These are phyloP conservation scores for Bambusicola thoracicus DNA, from an alignment of 2,113 vertebrate genomes.

Conservation along the genomic window DNA sequence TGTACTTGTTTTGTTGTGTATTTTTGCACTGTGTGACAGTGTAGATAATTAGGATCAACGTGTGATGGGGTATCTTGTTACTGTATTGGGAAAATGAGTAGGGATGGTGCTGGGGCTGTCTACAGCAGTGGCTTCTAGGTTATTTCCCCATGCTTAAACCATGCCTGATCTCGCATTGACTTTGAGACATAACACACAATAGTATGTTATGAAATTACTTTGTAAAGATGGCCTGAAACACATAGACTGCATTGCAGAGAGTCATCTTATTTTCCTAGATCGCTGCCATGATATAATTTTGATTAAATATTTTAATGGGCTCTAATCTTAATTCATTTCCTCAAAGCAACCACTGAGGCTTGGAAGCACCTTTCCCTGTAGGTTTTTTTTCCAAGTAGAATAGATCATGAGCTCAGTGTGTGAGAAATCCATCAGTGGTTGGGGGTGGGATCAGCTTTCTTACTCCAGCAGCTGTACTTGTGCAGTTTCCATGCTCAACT, in stretches of 20 bases:
- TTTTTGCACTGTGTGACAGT: background rate
- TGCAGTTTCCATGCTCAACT: background rate
- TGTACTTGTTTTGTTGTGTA: background rate
- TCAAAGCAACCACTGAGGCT: background rate
- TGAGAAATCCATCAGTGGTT: background rate
- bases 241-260: background rate
- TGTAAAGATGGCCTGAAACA: background rate
- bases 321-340: background rate
- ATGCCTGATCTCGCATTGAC: background rate
- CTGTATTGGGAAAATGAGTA: background rate
- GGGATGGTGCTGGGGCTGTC: background rate
- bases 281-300: background rate
- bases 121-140: background rate
- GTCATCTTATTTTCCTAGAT: conserved; percentile 8
- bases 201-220: conserved; percentile 9
- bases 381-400: background rate
- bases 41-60: background rate
- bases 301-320: background rate
- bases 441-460: background rate
- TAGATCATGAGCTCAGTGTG: background rate
- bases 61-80: background rate
- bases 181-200: background rate
- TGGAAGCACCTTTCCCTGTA: background rate
- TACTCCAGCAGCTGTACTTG: background rate
- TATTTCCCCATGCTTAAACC: background rate